These are phyloP conservation scores for Strongylocentrotus purpuratus DNA, from an alignment of 35 echinoderm and acorn worm genomes.

Conservation along the genomic window DNA sequence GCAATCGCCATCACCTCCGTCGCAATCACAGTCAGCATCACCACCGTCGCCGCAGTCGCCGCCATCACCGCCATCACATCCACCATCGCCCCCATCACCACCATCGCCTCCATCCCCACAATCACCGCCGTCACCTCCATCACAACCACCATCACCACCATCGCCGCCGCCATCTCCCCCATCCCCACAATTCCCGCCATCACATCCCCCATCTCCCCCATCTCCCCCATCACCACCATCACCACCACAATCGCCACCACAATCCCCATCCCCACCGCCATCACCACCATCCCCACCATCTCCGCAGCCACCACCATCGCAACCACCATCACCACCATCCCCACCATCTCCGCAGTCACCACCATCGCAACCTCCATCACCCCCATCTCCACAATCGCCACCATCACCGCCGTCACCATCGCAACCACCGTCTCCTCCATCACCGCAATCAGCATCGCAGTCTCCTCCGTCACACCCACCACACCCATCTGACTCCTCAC, in stretches of 20 bases:
- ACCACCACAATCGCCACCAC: neutral
- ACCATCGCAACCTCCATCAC: neutral
- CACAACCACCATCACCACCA: neutral
- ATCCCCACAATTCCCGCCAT: neutral
- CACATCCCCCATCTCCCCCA: neutral
- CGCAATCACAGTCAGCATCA: neutral
- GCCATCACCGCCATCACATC: conserved; percentile 19
- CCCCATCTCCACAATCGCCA: neutral
- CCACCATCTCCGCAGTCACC: neutral
- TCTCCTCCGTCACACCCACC: neutral
- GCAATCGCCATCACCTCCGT: conserved; percentile 1
- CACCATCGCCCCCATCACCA: neutral
- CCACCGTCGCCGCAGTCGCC: neutral
- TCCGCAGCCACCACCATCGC: neutral
- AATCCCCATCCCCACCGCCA: neutral
- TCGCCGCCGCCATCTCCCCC: neutral
- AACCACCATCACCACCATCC: neutral
- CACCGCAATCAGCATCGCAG: neutral
- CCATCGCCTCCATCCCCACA: neutral
- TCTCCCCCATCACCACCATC: neutral
- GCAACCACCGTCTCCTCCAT: neutral
- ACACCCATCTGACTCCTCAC: neutral
- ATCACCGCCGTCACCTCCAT: neutral
- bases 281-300: neutral
- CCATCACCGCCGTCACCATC: neutral